Conservation (phyloP, 2,888 invertebrate species). For the Gnatocerus cornutus region DNA sequence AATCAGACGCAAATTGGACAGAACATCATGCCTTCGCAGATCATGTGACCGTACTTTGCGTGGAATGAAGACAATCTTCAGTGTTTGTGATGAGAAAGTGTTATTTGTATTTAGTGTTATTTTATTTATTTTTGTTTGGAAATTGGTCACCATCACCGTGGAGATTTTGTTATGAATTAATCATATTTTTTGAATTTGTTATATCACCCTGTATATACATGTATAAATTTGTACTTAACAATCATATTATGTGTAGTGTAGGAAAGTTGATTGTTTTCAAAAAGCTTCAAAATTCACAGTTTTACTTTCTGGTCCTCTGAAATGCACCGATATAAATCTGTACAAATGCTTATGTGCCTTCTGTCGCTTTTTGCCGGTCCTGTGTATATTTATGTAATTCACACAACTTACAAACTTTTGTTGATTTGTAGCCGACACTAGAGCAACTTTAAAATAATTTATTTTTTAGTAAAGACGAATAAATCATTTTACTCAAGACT, state of each 20-base stretch:
- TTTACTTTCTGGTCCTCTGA: no score
- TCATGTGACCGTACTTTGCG: constrained; percentile 30
- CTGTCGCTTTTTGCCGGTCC: constrained; percentile 32
- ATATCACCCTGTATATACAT: constrained; percentile 22
- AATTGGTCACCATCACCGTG: constrained; percentile 11
- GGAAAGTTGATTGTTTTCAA: neutral
- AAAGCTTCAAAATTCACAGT: constrained; percentile 3
- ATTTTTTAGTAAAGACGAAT: constrained; percentile 31
- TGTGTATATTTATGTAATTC: constrained; percentile 29
- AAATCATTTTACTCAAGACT: constrained; percentile 21
- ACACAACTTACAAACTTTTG: neutral
- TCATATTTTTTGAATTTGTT: constrained; percentile 28
- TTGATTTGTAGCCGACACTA: constrained; percentile 24
- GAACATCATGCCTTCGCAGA: constrained; percentile 22
- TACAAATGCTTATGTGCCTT: constrained; percentile 43
- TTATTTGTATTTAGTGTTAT: constrained; percentile 32
- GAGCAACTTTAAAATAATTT: constrained; percentile 27
- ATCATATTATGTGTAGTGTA: neutral
- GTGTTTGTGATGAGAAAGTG: constrained; percentile 36
- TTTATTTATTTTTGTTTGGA: constrained; percentile 36
- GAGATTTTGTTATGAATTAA: constrained; percentile 29
- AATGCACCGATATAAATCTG: constrained; percentile 29
- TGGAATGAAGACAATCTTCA: constrained; percentile 37
- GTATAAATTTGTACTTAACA: constrained; percentile 23
- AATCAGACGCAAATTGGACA: constrained; percentile 32